Conservation (phyloP, 2,797 vertebrate genomes). For the Clarias pachynema region DNA sequence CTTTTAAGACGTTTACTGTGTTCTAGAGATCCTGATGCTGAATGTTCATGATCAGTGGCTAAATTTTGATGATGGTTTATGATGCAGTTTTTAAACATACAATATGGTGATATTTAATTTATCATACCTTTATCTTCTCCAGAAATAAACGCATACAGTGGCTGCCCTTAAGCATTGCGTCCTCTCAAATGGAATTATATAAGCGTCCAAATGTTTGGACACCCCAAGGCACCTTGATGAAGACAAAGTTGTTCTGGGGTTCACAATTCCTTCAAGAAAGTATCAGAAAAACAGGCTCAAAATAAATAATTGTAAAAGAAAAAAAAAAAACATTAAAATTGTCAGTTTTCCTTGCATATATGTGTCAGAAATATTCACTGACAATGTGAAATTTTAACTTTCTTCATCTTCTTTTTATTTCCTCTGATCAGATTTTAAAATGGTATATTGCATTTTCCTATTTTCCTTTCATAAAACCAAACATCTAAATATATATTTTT, state of each 20-base stretch:
- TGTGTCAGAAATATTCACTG: neutral
- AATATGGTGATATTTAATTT: neutral
- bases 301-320: neutral
- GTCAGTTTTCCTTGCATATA: neutral
- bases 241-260: neutral
- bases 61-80: neutral
- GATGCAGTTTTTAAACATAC: neutral
- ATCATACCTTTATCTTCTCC: neutral
- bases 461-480: neutral
- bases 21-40: neutral
- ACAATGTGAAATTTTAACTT: neutral
- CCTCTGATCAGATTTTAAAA: neutral
- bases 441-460: neutral
- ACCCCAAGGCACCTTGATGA: neutral
- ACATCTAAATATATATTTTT: neutral
- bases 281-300: neutral
- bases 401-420: neutral
- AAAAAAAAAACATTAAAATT: neutral
- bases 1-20: neutral
- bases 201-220: neutral
- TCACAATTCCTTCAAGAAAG: neutral
- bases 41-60: neutral
- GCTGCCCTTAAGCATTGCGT: neutral
- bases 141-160: neutral
- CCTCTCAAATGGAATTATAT: neutral